phyloP scores from a whole-genome alignment of 2,888 invertebrate genomes.

The Eremobia ochroleuca region DNA sequence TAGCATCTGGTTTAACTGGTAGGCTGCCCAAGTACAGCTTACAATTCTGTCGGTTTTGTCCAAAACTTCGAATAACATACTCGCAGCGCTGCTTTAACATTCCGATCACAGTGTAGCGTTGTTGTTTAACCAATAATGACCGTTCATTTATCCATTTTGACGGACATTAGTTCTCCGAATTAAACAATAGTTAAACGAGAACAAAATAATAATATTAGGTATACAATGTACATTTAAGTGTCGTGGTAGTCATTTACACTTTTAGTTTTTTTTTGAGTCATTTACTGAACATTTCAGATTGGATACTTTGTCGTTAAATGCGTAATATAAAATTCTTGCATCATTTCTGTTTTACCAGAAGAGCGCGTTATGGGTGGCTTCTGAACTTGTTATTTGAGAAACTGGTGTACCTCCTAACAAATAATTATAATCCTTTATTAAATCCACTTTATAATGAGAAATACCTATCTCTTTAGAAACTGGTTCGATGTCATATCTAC shows the following conservation, averaged over 20 bases:
- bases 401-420: not conserved
- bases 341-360: not conserved
- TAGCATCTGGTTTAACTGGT: not conserved
- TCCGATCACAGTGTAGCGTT: constrained; percentile 24
- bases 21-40: constrained; percentile 1
- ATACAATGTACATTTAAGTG: not conserved
- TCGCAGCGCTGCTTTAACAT: constrained; percentile 23
- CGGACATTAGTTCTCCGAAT: constrained; percentile 12
- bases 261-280: no score
- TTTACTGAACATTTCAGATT: not conserved
- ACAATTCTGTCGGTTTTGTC: not conserved
- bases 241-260: not conserved
- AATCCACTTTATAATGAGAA: not conserved
- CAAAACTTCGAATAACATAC: not conserved
- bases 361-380: not conserved
- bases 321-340: not conserved
- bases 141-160: constrained; percentile 7
- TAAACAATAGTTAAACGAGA: constrained; percentile 24
- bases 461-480: not conserved
- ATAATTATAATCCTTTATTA: not conserved
- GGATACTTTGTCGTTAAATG: not conserved
- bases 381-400: not conserved
- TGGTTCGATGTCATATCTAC: not conserved
- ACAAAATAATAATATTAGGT: not conserved
- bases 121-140: constrained; percentile 19